Evolutionary conservation across 2,888 invertebrate species (phyloP), one percentile per base, ranked within the genome.

Genomic region (Tholera decimalis): DNA sequence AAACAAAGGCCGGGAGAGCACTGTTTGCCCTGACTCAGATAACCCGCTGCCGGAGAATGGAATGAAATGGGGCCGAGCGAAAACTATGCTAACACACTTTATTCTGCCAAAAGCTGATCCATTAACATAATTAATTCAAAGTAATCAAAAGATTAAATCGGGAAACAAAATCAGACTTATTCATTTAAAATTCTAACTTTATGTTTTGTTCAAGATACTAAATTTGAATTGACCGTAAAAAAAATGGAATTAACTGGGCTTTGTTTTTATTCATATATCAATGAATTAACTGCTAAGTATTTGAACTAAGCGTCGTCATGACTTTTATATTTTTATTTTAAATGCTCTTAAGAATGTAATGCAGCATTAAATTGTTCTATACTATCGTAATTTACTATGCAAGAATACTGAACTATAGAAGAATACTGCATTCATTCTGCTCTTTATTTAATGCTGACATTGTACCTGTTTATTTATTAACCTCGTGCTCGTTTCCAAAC

Each of bases 21-120:
- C 76, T 88, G 87, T 91, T 90, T 89, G 88, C 84, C 84, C 88
- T 88, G 89, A 88, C 82, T 88, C 87, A 83, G 86, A 87, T 85
- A 83, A 83, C 79, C 64, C 74, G 79, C n/a, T n/a, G n/a, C 22
- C 60, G 76, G 64, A 60, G 77, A 79, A 79, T 79, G 80, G 69
- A 80, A 84, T 75, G 82, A 83, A 85, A 82, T 76, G 70, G 74
- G 77, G 79, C 79, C 77, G 71, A 82, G 77, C 66, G 79, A 68
- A 79, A 87, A 87, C 83, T 86, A 76, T 82, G 82, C 79, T 81
- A 70, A 76, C 83, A 79, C 72, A 82, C 72, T 86, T 66, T 72
- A 57, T 59, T 70, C 18, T 24, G 73, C 66, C 66, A 77, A 80
- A 61, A 33, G 41, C 63, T 56, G 51, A 76, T 51, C 22, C 30